Base-by-base conservation (phyloP, 2,113 vertebrate species). In the Xyrauchen texanus region DNA sequence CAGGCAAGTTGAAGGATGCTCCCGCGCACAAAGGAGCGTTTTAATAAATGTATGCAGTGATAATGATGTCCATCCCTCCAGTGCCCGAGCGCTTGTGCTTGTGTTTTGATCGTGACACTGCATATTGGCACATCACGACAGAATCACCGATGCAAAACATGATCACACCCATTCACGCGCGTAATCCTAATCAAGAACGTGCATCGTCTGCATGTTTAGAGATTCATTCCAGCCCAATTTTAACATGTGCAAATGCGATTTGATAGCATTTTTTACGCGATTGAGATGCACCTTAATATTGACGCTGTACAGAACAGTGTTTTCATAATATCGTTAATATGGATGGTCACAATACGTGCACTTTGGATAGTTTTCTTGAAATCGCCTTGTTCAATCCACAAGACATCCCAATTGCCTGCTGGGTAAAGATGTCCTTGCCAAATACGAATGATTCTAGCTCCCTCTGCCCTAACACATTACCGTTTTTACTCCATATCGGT, bases 1-100 rank as follows among this genome's bases (percentile, higher is more conserved):
- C 91, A 95, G 95, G 91, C 95, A 95, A 90, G 88, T 92, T 83
- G 93, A 93, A 89, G 94, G 87, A 89, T 88, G 90, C 85, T 82
- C 83, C 21, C 89, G 76, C 34, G 65, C 53, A 21, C 6, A 47
- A 15, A 58, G 15, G 13, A 58, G 55, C 55, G 5, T 58, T 61
- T 72, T 45, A 64, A 66, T 69, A 58, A 68, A 70, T 77, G 21
- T 46, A 53, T 53, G 77, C 58, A 6, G 53, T 60, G 12, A 76
- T 52, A n/a, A 51, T 65, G 64, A 66, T 84, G 42, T 60, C 47
- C 69, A 64, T 58, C n/a, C 52, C 21, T 78, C 34, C 68, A 63
- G 44, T 55, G 77, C 15, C 8, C 34, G 58, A 45, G 12, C n/a
- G 67, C 62, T 72, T 49, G 86, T 77, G 49, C 13, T 71, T 81